These are phyloP conservation scores for Buathra laborator DNA, from an alignment of 2,888 invertebrate genomes.

Conservation along the genomic window DNA sequence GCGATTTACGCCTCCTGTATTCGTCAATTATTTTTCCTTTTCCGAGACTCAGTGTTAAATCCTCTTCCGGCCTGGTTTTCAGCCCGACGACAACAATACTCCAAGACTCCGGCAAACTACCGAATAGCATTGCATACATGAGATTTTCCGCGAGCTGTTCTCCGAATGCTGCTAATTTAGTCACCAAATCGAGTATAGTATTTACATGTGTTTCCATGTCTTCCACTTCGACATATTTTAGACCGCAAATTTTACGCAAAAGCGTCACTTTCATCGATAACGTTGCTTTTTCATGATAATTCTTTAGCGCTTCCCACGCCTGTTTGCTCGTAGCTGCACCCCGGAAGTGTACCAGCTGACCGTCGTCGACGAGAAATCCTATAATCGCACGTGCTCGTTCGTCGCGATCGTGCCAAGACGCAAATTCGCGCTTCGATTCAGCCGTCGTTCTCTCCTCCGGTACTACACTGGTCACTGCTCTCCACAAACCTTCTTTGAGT, in stretches of 20 bases:
- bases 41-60: slow-evolving; percentile 68
- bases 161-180: slow-evolving; percentile 65
- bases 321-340: slow-evolving; percentile 47
- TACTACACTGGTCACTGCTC: slow-evolving; percentile 50
- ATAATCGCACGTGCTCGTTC: slow-evolving; percentile 67
- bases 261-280: slow-evolving; percentile 58
- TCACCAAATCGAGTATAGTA: slow-evolving; percentile 59
- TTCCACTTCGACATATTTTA: slow-evolving; percentile 45
- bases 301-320: slow-evolving; percentile 49
- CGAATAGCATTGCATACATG: slow-evolving; percentile 64
- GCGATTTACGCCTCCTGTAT: slow-evolving; percentile 55
- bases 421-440: slow-evolving; percentile 58
- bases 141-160: slow-evolving; percentile 65
- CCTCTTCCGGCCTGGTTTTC: slow-evolving; percentile 68
- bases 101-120: slow-evolving; percentile 69
- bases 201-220: slow-evolving; percentile 67
- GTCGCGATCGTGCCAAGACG: slow-evolving; percentile 67
- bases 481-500: slow-evolving; percentile 68
- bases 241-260: slow-evolving; percentile 55
- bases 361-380: slow-evolving; percentile 63
- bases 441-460: slow-evolving; percentile 29
- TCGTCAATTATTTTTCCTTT: slow-evolving; percentile 72
- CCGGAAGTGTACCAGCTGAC: slow-evolving; percentile 57
- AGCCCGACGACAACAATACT: slow-evolving; percentile 66
- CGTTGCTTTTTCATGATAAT: slow-evolving; percentile 49